phyloP scores from a whole-genome alignment of 2,113 vertebrate genomes.

The Grantiella picta region DNA sequence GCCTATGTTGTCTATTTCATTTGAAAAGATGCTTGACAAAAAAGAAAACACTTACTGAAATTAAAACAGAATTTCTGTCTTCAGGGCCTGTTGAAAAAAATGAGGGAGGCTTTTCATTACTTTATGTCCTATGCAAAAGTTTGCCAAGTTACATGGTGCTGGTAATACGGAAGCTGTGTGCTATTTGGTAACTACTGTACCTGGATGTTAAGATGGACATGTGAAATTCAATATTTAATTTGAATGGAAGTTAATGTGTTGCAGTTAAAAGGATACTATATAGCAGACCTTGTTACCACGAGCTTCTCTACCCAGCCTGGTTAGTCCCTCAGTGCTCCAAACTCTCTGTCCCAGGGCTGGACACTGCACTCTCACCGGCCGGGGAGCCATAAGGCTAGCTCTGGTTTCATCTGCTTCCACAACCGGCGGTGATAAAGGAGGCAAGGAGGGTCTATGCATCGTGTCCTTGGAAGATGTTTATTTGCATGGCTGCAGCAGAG shows the following conservation, averaged over 20 bases:
- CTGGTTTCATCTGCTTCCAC: no score
- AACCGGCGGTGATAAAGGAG: no score
- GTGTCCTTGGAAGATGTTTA: no score
- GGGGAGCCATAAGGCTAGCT: no score
- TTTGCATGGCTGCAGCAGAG: no score
- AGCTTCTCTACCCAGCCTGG: no score
- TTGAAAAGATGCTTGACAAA: neutral
- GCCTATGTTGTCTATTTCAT: neutral
- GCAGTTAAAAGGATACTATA: no score
- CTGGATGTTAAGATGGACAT: neutral
- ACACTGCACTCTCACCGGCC: no score
- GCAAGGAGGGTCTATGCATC: no score
- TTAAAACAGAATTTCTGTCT: neutral
- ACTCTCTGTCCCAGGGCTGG: no score
- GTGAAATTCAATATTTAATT: neutral
- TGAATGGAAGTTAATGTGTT: neutral
- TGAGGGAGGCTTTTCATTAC: neutral
- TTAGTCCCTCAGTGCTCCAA: no score
- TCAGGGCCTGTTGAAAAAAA: neutral
- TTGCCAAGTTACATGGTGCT: neutral
- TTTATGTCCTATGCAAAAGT: neutral
- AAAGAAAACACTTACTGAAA: neutral
- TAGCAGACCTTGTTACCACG: no score
- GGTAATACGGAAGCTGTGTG: neutral
- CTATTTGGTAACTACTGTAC: neutral